A percentile compares a stretch with the other conserved stretches of the same genome.
These are phyloP conservation scores for Salpingus planirostris DNA, from an alignment of 2,888 invertebrate species.

Conservation along the genomic window DNA sequence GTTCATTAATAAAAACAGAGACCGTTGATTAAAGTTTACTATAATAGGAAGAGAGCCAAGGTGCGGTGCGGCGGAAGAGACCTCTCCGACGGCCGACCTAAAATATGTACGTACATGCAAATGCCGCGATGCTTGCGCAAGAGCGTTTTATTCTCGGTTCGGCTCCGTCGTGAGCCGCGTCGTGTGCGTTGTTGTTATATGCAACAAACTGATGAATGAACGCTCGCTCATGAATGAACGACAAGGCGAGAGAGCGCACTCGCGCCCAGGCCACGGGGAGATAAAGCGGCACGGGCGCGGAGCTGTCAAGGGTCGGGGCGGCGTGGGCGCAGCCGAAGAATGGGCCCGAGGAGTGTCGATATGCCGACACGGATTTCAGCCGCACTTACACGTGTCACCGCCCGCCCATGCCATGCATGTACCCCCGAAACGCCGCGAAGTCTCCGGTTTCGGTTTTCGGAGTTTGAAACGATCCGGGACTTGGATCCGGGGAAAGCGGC, in stretches of 20 bases:
- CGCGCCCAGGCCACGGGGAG: conserved; percentile 22
- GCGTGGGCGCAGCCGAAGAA: conserved; percentile 30
- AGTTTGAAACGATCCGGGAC: too few species aligned
- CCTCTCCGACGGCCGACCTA: conserved; percentile 26
- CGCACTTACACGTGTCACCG: too few species aligned
- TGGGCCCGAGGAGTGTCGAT: conserved; percentile 27
- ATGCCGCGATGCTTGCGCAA: conserved; percentile 13
- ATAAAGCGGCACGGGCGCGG: conserved; percentile 35
- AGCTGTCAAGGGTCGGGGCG: conserved; percentile 29
- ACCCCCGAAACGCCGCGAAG: too few species aligned
- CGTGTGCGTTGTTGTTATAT: too few species aligned
- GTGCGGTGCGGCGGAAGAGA: conserved; percentile 35
- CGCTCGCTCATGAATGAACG: conserved; percentile 38
- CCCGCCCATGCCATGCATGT: too few species aligned
- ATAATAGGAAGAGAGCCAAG: conserved; percentile 39
- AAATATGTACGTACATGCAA: conserved; percentile 24
- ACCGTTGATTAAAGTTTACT: conserved; percentile 40
- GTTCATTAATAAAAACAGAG: conserved; percentile 41
- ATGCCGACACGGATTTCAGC: conserved; percentile 21
- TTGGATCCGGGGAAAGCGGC: too few species aligned
- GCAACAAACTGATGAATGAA: conserved; percentile 36
- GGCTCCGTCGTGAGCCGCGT: too few species aligned
- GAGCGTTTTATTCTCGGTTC: too few species aligned
- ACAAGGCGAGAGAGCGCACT: conserved; percentile 28
- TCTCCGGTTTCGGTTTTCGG: too few species aligned